Base-by-base conservation (phyloP, 30 jellyfish, hydroid and myxozoan species). In the Chironex yamaguchii region DNA sequence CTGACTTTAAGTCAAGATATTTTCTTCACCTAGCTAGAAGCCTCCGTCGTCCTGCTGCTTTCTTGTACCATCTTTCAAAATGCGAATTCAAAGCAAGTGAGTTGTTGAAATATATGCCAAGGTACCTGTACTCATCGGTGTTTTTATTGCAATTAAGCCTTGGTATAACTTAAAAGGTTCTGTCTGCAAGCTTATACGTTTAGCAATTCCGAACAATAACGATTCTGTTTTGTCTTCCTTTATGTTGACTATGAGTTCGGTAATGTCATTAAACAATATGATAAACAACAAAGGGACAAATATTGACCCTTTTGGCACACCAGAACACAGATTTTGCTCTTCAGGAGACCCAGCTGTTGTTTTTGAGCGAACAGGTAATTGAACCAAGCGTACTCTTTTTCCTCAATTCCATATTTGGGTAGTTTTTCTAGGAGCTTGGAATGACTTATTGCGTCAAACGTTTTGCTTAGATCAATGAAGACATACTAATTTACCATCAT, bases 241-340 rank as follows among this genome's bases (percentile, higher is more conserved):
- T 64, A 34, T 49, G 62, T 68, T 68, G 71, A 83, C 21, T 62
- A 83, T 83, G 27, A 30, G 93, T 50, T 69, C 93, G 34, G 81
- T 54, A 28, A 79, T 79, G 52, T 79, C 70, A 35, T 54, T 79
- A 35, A 71, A 71, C 76, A 71, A 71, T 6, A 71, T 71, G 30
- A 79, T 54, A 72, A 79, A 79, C 51, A 79, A 62, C 29, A 79
- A 79, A 79, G 69, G 69, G 82, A 70, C 90, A 79, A 53, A 81
- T 32, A 79, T 79, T 54, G 90, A 79, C 71, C 90, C 90, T 79
- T 79, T 70, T 79, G 90, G 90, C 67, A 58, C 90, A 58, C 90
- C 71, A 34, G 70, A 2, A 81, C 34, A 79, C 26, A 79, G 50
- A 31, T 79, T 81, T 79, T 30, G 74, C 85, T 36, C 34, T 24